Percentiles rank a stretch among this genome's conserved stretches.
These are phyloP conservation scores for Tachina grossa DNA, from an alignment of 2,888 invertebrate species.

Conservation along the genomic window DNA sequence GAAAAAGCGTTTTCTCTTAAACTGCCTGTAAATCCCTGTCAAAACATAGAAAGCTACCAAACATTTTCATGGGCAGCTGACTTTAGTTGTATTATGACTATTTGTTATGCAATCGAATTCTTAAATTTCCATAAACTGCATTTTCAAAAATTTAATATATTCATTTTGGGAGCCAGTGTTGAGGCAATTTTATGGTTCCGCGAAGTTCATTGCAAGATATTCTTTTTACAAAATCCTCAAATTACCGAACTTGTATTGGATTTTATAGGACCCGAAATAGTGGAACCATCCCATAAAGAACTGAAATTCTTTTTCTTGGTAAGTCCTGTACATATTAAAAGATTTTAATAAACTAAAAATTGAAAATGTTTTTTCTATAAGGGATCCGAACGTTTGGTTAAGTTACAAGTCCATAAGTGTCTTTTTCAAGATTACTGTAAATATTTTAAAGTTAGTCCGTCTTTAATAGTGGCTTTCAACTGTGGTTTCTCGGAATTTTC, in stretches of 20 bases:
- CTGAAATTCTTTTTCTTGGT: slow-evolving; percentile 45
- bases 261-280: slow-evolving; percentile 76
- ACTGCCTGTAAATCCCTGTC: slow-evolving; percentile 70
- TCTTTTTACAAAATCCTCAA: slow-evolving; percentile 76
- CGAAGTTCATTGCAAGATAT: slow-evolving; percentile 75
- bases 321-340: slow-evolving; percentile 4
- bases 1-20: slow-evolving; percentile 68
- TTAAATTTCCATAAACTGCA: slow-evolving; percentile 54
- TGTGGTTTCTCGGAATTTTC: slow-evolving; percentile 77
- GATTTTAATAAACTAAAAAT: neutral
- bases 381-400: slow-evolving; percentile 65
- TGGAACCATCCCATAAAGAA: slow-evolving; percentile 15
- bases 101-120: slow-evolving; percentile 74
- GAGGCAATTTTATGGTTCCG: slow-evolving; percentile 75
- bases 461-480: slow-evolving; percentile 77
- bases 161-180: slow-evolving; percentile 75
- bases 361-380: slow-evolving; percentile 17
- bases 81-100: slow-evolving; percentile 77
- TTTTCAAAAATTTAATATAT: slow-evolving; percentile 71
- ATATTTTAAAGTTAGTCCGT: slow-evolving; percentile 68
- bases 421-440: slow-evolving; percentile 73
- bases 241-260: slow-evolving; percentile 73
- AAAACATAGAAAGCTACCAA: slow-evolving; percentile 73
- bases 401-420: slow-evolving; percentile 57
- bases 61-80: slow-evolving; percentile 75